Percentiles rank a stretch among this genome's conserved stretches.
These are phyloP conservation scores for Pygoscelis antarcticus DNA, from an alignment of 2,113 vertebrate genomes.

Conservation along the genomic window DNA sequence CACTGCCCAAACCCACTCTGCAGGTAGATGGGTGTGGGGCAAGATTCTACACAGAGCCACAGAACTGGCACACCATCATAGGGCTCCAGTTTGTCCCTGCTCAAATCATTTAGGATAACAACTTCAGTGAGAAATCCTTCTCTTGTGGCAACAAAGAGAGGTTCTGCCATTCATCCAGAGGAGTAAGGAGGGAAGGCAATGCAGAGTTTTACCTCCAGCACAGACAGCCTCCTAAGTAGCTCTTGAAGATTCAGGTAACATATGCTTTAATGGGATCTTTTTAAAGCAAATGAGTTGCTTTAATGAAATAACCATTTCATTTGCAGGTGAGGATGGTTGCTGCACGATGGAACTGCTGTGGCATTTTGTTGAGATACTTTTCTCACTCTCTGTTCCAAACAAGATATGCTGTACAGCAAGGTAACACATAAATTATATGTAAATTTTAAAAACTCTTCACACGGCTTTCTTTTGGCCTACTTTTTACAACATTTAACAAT, in stretches of 20 bases:
- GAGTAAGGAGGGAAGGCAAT: not conserved
- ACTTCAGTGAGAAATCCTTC: not conserved
- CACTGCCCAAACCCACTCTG: not conserved
- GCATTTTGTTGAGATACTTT: not conserved
- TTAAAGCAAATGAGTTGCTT: not conserved
- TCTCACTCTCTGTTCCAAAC: not conserved
- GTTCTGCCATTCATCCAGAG: not conserved
- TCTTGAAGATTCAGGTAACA: not conserved
- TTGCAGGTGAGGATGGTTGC: not conserved
- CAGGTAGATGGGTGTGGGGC: rapidly evolving
- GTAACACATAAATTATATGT: not conserved
- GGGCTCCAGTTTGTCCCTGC: not conserved
- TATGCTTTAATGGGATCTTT: not conserved
- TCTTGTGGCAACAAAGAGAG: not conserved
- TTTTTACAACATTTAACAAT: not conserved
- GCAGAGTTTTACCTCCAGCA: not conserved
- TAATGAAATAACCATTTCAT: not conserved
- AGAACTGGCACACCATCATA: not conserved
- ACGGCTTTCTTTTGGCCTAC: not conserved
- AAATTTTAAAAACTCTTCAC: not conserved
- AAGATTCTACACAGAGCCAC: not conserved
- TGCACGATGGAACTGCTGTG: not conserved
- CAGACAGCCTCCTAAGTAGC: not conserved
- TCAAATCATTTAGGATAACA: not conserved
- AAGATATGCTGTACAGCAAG: not conserved